phyloP scores from a whole-genome alignment of 2,888 invertebrate species.

The Oscheius sp. region DNA sequence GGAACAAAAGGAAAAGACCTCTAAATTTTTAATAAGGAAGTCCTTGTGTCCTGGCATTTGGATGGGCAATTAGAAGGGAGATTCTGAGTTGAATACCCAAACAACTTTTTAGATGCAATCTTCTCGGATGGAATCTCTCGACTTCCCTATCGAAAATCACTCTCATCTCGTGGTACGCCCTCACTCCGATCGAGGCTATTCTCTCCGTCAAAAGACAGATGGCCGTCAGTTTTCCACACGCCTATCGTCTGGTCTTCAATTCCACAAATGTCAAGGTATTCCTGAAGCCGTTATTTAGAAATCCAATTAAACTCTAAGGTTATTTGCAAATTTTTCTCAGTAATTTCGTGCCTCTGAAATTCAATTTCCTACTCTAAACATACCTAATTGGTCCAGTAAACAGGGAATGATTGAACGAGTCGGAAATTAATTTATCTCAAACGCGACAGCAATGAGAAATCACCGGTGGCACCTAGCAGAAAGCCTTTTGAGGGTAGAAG shows the following conservation, averaged over 20 bases:
- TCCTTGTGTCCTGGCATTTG: not conserved
- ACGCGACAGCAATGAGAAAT: too few species aligned
- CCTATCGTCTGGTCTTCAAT: not conserved
- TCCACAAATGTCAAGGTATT: constrained; percentile 6
- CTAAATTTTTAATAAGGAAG: not conserved
- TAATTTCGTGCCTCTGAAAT: too few species aligned
- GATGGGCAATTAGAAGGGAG: not conserved
- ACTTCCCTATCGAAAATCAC: constrained; percentile 4
- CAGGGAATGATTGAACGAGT: too few species aligned
- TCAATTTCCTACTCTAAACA: too few species aligned
- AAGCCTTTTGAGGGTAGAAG: too few species aligned
- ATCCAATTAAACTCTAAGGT: not conserved
- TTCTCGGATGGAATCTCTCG: not conserved
- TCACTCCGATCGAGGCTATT: constrained; percentile 11
- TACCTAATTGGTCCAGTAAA: too few species aligned
- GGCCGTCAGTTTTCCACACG: constrained; percentile 12
- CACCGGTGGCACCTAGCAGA: too few species aligned
- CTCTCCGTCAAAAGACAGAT: constrained; percentile 20
- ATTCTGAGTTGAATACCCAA: too few species aligned
- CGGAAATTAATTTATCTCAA: too few species aligned
- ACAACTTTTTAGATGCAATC: not conserved
- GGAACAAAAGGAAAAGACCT: too few species aligned
- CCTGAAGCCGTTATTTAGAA: too few species aligned
- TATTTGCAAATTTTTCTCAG: not conserved
- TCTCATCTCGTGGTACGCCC: constrained; percentile 21